Base-by-base conservation (phyloP, 1,140 invertebrate genomes). In the Trachymyrmex septentrionalis region DNA sequence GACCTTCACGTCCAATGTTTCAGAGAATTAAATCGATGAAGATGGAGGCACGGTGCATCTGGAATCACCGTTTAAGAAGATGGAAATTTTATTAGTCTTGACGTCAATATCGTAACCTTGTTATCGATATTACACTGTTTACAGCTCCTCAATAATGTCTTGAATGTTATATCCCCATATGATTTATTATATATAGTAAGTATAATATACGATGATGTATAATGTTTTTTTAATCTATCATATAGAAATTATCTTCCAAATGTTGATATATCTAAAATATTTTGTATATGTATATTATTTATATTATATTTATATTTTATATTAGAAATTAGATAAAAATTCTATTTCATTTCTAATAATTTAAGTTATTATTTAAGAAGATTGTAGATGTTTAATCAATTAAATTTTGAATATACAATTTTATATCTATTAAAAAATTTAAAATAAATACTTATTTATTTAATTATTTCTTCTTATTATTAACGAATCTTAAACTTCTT, bases 81-180 rank as follows among this genome's bases (percentile, higher is more conserved):
- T 87, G 76, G 85, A 88, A 81, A 87, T 92, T 93, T 93, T 93
- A 93, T 93, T 92, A 91, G 75, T 72, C 76, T 77, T 92, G 92
- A 93, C 92, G 89, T 93, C 91, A 92, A 88, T 85, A 78, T 86
- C 63, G 81, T 90, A 88, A 89, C 48, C 69, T 87, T 90, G 87
- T 87, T 90, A 90, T 92, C 81, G 86, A 86, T 72, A 69, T 71
- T 86, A 87, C 57, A 81, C 63, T 73, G 76, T 73, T 44, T 30
- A 89, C 50, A 73, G 24, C 50, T 19, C 87, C 72, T 72, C 30
- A 55, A 80, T 16, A 30, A 50, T 16, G 12, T 69, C 53, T 71
- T 34, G 24, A 86, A 61, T 69, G 69, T 64, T 59, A 30, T 87
- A 87, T 87, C 63, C 84, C 2, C 6, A 14, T 19, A 48, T 2